Evolutionary conservation across 2,113 vertebrate species (phyloP).

Genomic region (Leiothrix lutea): DNA sequence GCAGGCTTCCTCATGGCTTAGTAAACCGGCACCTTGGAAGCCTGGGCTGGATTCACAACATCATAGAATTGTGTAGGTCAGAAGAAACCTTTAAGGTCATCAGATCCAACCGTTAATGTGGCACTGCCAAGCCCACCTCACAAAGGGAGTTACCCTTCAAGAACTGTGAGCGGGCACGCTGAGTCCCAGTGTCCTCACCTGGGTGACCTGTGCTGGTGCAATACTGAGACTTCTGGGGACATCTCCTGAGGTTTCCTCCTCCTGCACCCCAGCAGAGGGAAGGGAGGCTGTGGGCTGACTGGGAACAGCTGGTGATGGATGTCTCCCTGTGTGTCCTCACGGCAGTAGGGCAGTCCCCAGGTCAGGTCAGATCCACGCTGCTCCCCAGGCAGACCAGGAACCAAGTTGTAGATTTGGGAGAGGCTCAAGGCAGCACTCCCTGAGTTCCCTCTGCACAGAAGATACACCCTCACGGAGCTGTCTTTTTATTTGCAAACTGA

Average conservation of each 20-base stretch:
- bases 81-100: background rate
- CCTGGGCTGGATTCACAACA: background rate
- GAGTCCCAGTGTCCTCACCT: background rate
- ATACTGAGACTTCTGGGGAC: background rate
- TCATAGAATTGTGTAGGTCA: background rate
- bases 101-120: background rate
- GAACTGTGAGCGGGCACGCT: background rate
- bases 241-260: background rate
- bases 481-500: constrained; percentile 64
- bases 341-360: background rate
- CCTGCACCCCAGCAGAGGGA: background rate
- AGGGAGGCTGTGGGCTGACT: background rate
- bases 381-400: background rate
- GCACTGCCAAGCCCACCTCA: background rate
- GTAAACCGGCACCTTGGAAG: constrained; percentile 12
- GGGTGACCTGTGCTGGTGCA: background rate
- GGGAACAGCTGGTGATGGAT: background rate
- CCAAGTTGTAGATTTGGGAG: background rate
- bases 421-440: background rate
- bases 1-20: background rate
- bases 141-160: background rate
- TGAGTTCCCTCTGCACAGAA: background rate
- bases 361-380: rapidly evolving
- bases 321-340: rapidly evolving
- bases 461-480: background rate